Conservation (phyloP, 2,113 vertebrate species). For the Chlamydotis undulata region DNA sequence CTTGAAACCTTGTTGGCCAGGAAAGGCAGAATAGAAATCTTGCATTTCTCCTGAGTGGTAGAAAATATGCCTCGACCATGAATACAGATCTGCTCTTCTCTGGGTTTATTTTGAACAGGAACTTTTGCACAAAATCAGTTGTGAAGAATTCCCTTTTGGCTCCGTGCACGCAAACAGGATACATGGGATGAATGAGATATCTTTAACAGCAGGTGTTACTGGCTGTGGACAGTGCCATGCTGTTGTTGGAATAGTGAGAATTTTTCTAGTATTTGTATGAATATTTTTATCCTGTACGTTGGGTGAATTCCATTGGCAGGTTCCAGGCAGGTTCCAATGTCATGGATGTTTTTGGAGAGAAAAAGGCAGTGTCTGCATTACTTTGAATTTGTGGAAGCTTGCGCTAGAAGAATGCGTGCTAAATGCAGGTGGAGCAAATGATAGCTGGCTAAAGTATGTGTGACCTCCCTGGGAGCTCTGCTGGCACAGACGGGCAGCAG, state of each 20-base stretch:
- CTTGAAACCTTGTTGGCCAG: background rate
- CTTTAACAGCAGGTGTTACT: background rate
- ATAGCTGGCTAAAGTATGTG: background rate
- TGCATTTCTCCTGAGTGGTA: background rate
- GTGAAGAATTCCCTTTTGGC: background rate
- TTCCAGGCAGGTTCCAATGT: background rate
- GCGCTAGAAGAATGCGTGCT: background rate
- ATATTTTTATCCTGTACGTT: background rate
- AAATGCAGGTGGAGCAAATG: background rate
- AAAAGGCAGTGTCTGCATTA: background rate
- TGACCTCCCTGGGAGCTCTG: background rate
- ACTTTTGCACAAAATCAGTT: background rate
- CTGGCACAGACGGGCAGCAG: background rate
- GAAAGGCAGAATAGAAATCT: background rate
- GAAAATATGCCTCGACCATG: background rate
- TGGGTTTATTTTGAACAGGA: background rate
- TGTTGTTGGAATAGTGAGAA: background rate
- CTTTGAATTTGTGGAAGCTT: background rate
- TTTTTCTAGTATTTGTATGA: background rate
- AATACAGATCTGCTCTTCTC: background rate
- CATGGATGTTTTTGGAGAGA: background rate
- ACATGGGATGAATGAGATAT: background rate
- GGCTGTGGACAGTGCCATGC: rapidly evolving
- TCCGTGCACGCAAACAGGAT: background rate
- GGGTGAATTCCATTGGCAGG: background rate